A percentile compares a stretch with the other conserved stretches of the same genome.
Evolutionary conservation across 2,888 invertebrate species (phyloP).

Genomic region (Mylabris sibirica): DNA sequence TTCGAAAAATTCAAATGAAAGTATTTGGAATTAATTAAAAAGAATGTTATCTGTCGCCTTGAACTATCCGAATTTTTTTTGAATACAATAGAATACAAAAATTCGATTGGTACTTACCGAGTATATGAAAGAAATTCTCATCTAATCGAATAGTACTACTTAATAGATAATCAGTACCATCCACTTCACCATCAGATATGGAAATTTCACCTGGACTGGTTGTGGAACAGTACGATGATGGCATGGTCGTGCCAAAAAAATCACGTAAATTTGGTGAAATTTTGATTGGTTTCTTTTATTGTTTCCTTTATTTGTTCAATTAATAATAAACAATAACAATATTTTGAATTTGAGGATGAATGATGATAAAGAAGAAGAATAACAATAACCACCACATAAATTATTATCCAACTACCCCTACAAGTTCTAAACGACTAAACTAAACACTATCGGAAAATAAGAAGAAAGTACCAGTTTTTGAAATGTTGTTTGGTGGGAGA

Average conservation of each 20-base stretch:
- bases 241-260: slow-evolving; percentile 35
- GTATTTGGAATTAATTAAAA: neutral
- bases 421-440: slow-evolving; percentile 3
- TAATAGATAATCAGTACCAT: slow-evolving; percentile 70
- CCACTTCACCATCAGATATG: slow-evolving; percentile 64
- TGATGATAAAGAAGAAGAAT: slow-evolving; percentile 11
- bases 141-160: slow-evolving; percentile 70
- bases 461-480: slow-evolving; percentile 15
- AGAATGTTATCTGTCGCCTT: neutral
- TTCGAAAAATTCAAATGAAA: neutral
- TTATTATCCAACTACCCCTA: slow-evolving; percentile 18
- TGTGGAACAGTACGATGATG: slow-evolving; percentile 52
- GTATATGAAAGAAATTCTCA: slow-evolving; percentile 69
- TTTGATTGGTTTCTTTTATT: neutral
- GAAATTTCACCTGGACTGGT: slow-evolving; percentile 53
- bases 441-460: slow-evolving; percentile 20
- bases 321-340: neutral
- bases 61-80: neutral
- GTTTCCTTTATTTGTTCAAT: neutral
- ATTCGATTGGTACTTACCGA: slow-evolving; percentile 63
- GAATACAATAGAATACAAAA: neutral
- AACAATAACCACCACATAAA: slow-evolving; percentile 21
- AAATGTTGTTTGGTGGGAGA: slow-evolving; percentile 40
- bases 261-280: slow-evolving; percentile 6
- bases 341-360: too few relatives aligned